Conservation (phyloP, 2,113 vertebrate genomes). For the Dipodomys spectabilis region DNA sequence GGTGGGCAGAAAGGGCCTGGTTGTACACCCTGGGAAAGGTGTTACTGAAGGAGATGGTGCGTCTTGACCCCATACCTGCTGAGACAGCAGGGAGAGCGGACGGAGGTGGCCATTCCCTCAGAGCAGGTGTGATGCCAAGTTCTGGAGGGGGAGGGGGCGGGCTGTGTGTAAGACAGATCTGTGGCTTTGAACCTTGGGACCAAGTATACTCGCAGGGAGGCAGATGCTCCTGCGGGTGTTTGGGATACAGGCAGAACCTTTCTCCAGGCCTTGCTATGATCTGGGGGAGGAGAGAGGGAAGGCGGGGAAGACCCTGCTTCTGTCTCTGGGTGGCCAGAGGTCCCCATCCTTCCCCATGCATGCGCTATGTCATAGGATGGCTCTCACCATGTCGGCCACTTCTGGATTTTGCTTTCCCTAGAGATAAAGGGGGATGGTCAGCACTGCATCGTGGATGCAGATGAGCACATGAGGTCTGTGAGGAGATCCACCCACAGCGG, state of each 20-base stretch:
- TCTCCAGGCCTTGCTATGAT: background rate
- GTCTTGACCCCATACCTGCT: background rate
- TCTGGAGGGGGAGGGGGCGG: background rate
- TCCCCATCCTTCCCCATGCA: accelerated
- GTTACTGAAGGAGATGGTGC: background rate
- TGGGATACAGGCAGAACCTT: background rate
- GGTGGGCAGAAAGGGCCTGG: background rate
- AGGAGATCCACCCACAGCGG: too few relatives aligned
- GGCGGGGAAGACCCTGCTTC: background rate
- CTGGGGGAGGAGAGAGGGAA: background rate
- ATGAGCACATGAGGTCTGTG: background rate
- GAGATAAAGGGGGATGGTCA: too few relatives aligned
- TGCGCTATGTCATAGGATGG: accelerated
- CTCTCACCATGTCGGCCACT: background rate
- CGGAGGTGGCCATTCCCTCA: background rate
- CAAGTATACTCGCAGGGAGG: background rate
- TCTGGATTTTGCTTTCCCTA: background rate
- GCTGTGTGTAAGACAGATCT: background rate
- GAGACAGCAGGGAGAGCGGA: background rate
- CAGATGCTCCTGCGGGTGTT: background rate
- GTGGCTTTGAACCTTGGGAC: slow-evolving; percentile 35
- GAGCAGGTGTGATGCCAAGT: background rate
- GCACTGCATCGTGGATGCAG: accelerated
- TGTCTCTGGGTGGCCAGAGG: background rate
- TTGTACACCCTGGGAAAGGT: too few relatives aligned